Evolutionary conservation across 2,113 vertebrate species (phyloP), one percentile per base, ranked within the genome.

Genomic region (Notothenia rossii): DNA sequence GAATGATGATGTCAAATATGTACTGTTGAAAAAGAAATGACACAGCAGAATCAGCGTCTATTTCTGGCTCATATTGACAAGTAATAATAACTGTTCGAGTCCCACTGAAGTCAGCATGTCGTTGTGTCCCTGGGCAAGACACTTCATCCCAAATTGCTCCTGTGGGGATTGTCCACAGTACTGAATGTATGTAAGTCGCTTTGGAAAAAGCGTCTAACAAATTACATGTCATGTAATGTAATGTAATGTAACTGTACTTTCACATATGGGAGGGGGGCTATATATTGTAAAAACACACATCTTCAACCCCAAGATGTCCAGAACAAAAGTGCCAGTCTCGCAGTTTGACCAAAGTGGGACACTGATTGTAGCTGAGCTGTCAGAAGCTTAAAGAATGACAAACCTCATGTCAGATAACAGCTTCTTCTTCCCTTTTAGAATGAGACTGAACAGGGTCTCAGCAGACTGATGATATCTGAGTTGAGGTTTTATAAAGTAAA

Each of bases 351-450:
- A 2, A 3, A 20, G 18, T 51, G 59, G 17, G 29, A 50, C 53
- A 13, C 64, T 56, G 56, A 69, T 48, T 22, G 64, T 13, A 14
- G 33, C 58, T 22, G 8, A 64, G 50, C 64, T 49, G 60, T 51
- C 45, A 25, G 45, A 51, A 15, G 13, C 46, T 75, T 70, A 29
- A 56, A 61, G 22, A 69, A 43, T 75, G 12, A 62, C 50, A 13
- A 0, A 51, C 50, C 29, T 36, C 14, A 3, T 10, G 62, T 68
- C 53, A 36, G 56, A 67, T 46, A 33, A 59, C 25, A 59, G 18
- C 51, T 54, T 10, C n/a, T n/a, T 22, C 43, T 74, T 62, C 15
- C 55, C 50, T 66, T 75, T 60, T 17, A 62, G 29, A 40, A 61
- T 25, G 29, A 83, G 51, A 63, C 20, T 1, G 73, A 56, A 46